phyloP scores from a whole-genome alignment of 2,113 vertebrate genomes.

The human (Homo sapiens) region GRCh38 chr16:85520001-85520500 shows the following conservation, averaged over 20 bases:
- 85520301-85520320: background rate
- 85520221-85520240: background rate
- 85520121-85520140: background rate
- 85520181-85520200: background rate
- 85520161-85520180: background rate
- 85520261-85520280: background rate
- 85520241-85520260: background rate
- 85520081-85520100: background rate
- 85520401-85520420: too few relatives aligned
- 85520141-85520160: background rate
- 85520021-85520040: background rate
- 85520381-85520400: background rate
- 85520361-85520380: background rate
- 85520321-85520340: accelerated
- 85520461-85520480: too few relatives aligned
- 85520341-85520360: too few relatives aligned
- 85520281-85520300: background rate
- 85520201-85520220: background rate
- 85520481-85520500: too few relatives aligned
- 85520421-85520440: too few relatives aligned
- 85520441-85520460: too few relatives aligned
- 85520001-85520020: background rate
- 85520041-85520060: background rate
- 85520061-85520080: background rate
- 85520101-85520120: background rate